phyloP scores from a whole-genome alignment of 2,888 invertebrate species.

The Pterobdella sp. region DNA sequence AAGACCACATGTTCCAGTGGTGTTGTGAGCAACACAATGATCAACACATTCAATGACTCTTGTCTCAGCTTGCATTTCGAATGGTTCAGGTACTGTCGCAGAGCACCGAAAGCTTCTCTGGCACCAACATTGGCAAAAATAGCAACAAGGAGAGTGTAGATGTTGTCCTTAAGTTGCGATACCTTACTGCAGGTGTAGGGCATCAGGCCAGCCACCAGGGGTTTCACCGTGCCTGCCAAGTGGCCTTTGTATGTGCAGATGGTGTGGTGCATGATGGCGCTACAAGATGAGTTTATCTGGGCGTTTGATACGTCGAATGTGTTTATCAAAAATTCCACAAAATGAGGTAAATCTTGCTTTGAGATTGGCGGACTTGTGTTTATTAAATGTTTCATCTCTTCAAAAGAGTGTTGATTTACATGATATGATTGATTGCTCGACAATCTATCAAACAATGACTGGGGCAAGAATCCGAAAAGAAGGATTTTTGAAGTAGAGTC shows the following conservation, averaged over 20 bases:
- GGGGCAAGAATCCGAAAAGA: conserved; percentile 19
- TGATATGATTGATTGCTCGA: not conserved
- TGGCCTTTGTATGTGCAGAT: not conserved
- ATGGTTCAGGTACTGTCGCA: conserved; percentile 7
- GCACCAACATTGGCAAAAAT: conserved; percentile 2
- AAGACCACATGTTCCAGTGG: conserved; percentile 68
- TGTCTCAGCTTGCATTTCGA: conserved; percentile 53
- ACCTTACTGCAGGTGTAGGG: conserved; percentile 11
- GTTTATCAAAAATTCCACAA: conserved; percentile 22
- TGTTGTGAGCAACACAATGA: conserved; percentile 68
- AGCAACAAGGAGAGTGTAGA: not conserved
- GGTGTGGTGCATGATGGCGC: conserved; percentile 11
- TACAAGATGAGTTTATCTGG: conserved; percentile 2
- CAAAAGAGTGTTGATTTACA: not conserved
- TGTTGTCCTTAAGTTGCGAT: conserved; percentile 16
- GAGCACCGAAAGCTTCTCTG: not conserved
- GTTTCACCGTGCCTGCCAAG: not conserved
- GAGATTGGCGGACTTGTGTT: not conserved
- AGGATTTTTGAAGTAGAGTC: too few species aligned
- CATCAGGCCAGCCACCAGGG: conserved; percentile 9
- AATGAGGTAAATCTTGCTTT: conserved; percentile 10
- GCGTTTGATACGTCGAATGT: conserved; percentile 5
- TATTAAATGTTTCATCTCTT: conserved; percentile 1
- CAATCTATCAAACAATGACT: not conserved
- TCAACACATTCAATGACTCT: conserved; percentile 67